These are phyloP conservation scores for Chlamydotis undulata DNA, from an alignment of 2,113 vertebrate genomes.

Conservation along the genomic window DNA sequence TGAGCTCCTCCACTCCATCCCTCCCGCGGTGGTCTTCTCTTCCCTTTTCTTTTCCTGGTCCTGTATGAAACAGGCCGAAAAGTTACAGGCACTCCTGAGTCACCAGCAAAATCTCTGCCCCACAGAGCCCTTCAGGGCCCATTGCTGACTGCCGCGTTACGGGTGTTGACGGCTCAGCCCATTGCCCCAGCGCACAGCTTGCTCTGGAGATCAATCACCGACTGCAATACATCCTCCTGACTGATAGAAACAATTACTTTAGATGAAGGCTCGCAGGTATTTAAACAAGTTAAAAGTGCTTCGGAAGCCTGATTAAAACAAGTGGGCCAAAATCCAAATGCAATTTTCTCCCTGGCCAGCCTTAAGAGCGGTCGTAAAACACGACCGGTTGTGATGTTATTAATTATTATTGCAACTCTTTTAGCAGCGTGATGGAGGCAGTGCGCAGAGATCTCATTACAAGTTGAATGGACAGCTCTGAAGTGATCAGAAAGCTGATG, in stretches of 20 bases:
- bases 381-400: not conserved
- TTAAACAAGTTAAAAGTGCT: slow-evolving; percentile 7
- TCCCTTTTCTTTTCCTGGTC: not conserved
- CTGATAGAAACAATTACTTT: not conserved
- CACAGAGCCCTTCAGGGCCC: not conserved
- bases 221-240: not conserved
- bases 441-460: not conserved
- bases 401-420: not conserved
- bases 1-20: not conserved
- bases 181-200: not conserved
- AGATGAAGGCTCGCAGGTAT: not conserved
- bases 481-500: not conserved
- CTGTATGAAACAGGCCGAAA: not conserved
- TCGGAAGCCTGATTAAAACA: not conserved
- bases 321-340: slow-evolving; percentile 11
- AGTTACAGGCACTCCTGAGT: not conserved
- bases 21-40: rapidly evolving
- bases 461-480: not conserved
- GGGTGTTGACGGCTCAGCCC: not conserved
- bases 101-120: not conserved
- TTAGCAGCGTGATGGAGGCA: not conserved
- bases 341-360: not conserved
- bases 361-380: not conserved
- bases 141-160: rapidly evolving
- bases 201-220: not conserved